phyloP scores from a whole-genome alignment of 1,140 invertebrate genomes.

The Lucilia sericata region DNA sequence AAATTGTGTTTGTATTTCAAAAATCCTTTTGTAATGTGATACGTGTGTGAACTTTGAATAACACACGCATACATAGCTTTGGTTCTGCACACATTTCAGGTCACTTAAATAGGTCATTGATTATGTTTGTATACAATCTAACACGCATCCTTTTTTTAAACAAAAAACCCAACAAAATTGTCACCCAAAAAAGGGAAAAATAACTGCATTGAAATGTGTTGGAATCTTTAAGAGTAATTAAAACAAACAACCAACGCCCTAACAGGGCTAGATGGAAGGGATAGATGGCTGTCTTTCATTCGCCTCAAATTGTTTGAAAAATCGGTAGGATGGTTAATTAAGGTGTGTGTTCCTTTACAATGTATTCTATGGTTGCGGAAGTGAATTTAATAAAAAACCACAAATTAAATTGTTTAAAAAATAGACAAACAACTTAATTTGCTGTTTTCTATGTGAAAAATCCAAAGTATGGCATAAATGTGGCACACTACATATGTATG shows the following conservation, averaged over 20 bases:
- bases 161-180: not conserved
- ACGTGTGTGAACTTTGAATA: not conserved
- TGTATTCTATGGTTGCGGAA: no score
- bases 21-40: constrained; percentile 3
- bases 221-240: not conserved
- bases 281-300: no score
- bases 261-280: no score
- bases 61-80: not conserved
- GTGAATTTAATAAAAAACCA: no score
- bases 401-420: no score
- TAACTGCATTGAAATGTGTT: not conserved
- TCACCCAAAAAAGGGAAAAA: not conserved
- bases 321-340: not conserved
- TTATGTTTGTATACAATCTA: not conserved
- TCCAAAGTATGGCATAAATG: no score
- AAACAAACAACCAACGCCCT: not conserved
- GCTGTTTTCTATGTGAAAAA: no score
- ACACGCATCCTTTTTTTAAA: not conserved
- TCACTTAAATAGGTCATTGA: constrained; percentile 5
- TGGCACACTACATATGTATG: no score
- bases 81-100: not conserved
- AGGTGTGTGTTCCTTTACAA: not conserved
- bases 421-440: no score
- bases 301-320: no score
- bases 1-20: not conserved